These are phyloP conservation scores for Pogonophryne albipinna DNA, from an alignment of 2,797 vertebrate genomes.

Conservation along the genomic window DNA sequence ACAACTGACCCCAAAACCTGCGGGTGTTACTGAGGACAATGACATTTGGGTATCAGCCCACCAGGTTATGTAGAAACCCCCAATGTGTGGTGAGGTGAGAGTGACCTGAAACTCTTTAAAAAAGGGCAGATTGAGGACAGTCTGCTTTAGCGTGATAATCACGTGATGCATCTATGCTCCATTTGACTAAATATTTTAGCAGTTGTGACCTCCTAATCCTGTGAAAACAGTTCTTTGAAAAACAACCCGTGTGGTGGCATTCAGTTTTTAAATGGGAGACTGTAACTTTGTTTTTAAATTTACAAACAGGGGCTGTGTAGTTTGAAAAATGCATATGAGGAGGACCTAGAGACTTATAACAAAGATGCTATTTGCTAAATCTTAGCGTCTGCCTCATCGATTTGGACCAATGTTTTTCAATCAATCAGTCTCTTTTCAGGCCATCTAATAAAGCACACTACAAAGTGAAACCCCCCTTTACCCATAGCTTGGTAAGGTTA, in stretches of 20 bases:
- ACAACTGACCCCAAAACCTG: fast-evolving
- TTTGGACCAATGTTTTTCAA: background rate
- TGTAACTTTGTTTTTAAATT: too few relatives aligned
- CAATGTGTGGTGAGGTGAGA: background rate
- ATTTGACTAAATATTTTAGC: background rate
- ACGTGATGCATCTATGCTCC: background rate
- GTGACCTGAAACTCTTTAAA: background rate
- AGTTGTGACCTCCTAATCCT: too few relatives aligned
- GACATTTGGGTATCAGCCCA: background rate
- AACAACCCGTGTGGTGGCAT: background rate
- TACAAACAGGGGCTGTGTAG: background rate
- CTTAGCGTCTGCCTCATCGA: background rate
- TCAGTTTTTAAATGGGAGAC: background rate
- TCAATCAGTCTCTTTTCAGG: background rate
- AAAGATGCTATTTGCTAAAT: background rate
- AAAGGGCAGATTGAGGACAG: background rate
- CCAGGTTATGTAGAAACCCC: background rate
- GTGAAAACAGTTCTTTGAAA: background rate
- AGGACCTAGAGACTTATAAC: background rate
- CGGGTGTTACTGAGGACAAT: background rate
- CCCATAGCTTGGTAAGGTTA: background rate
- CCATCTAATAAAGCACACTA: background rate
- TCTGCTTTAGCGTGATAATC: background rate
- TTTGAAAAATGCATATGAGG: background rate
- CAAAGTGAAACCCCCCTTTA: background rate